phyloP scores from a whole-genome alignment of 2,797 vertebrate species.

The Vultur gryphus region DNA sequence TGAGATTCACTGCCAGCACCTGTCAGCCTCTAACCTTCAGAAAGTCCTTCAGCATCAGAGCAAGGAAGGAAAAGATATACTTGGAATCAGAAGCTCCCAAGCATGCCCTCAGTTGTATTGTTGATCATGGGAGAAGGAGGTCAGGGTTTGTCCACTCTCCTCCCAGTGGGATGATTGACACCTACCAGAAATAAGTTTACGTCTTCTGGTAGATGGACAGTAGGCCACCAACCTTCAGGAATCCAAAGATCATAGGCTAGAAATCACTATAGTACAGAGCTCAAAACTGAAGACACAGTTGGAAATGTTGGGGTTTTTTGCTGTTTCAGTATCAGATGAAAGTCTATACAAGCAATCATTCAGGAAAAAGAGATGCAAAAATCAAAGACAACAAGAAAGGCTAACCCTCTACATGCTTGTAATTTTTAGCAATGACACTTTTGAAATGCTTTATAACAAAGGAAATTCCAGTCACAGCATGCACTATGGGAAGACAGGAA shows the following conservation, averaged over 20 bases:
- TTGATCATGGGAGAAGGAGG: not conserved
- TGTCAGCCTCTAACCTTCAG: not conserved
- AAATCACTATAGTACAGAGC: not conserved
- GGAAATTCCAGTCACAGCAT: not conserved
- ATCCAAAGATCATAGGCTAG: not conserved
- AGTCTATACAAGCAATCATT: not conserved
- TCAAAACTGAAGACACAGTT: not conserved
- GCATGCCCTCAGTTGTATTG: fast-evolving
- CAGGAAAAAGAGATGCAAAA: not conserved
- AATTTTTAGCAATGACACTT: not conserved
- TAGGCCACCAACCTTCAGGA: not conserved
- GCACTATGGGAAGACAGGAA: not conserved
- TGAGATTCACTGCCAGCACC: not conserved
- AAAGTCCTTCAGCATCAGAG: not conserved
- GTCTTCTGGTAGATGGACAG: not conserved
- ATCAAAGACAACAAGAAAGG: not conserved
- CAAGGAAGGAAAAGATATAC: not conserved
- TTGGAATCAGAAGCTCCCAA: not conserved
- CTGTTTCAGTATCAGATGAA: not conserved
- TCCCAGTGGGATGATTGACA: not conserved
- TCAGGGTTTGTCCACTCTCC: not conserved
- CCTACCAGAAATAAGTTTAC: not conserved
- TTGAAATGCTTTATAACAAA: not conserved
- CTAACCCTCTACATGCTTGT: not conserved
- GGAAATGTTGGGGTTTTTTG: not conserved